Evolutionary conservation across 2,888 invertebrate species (phyloP).

Genomic region (Ormyrus pomaceus): DNA sequence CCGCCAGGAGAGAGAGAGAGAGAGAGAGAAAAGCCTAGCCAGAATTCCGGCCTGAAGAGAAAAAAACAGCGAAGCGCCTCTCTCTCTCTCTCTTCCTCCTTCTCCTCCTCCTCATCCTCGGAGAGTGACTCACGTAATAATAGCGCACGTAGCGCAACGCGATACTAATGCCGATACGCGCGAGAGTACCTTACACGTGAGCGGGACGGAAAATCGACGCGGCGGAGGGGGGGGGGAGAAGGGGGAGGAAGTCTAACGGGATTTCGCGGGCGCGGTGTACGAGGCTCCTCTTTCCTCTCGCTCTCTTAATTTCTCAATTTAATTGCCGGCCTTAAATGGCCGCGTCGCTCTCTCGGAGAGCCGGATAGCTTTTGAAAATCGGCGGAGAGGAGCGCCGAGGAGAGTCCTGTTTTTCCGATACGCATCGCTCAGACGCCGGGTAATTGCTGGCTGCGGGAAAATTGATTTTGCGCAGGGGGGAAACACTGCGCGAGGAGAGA

Average conservation of each 20-base stretch:
- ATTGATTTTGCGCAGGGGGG: too few species aligned
- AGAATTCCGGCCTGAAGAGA: too few species aligned
- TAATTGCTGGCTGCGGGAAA: too few species aligned
- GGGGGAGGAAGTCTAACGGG: slow-evolving; percentile 41
- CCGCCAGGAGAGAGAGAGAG: too few species aligned
- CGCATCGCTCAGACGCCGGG: too few species aligned
- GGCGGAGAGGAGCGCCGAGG: background rate
- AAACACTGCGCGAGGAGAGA: too few species aligned
- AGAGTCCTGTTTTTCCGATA: background rate
- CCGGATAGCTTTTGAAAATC: background rate
- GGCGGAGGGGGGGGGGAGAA: background rate
- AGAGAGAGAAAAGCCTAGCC: too few species aligned
- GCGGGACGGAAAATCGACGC: slow-evolving; percentile 25
- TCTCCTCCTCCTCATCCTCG: slow-evolving; percentile 7
- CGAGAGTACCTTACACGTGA: background rate
- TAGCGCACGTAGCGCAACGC: slow-evolving; percentile 33
- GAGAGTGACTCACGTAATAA: slow-evolving; percentile 45
- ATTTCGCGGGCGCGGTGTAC: slow-evolving; percentile 22
- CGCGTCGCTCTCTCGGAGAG: background rate
- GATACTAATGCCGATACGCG: slow-evolving; percentile 25
- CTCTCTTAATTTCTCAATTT: slow-evolving; percentile 45
- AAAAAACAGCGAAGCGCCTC: too few species aligned
- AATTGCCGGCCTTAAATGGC: slow-evolving; percentile 27
- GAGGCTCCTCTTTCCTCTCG: slow-evolving; percentile 3
- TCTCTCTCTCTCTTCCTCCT: background rate